Evolutionary conservation across 1,140 invertebrate species (phyloP).

Genomic region (Bicyclus anynana): DNA sequence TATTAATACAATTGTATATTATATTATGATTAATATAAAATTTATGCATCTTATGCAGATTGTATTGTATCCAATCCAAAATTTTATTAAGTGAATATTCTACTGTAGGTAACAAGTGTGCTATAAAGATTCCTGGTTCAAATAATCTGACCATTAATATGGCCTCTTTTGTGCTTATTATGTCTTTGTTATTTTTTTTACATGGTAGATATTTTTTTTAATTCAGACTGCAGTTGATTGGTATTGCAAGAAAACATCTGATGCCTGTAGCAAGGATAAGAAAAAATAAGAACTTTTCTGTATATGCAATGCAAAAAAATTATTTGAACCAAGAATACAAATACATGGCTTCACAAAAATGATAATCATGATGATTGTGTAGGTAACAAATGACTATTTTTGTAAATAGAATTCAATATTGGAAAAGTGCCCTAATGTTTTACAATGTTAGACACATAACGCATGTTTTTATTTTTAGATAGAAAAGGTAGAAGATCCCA

Average conservation of each 20-base stretch:
- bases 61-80: neutral
- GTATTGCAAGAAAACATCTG: slow-evolving; percentile 48
- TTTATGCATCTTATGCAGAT: neutral
- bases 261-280: slow-evolving; percentile 49
- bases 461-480: slow-evolving; percentile 78
- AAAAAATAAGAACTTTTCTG: slow-evolving; percentile 41
- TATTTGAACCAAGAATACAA: slow-evolving; percentile 44
- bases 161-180: slow-evolving; percentile 56
- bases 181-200: slow-evolving; percentile 13
- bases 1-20: slow-evolving; percentile 2
- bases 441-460: neutral
- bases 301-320: slow-evolving; percentile 32
- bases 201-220: slow-evolving; percentile 35
- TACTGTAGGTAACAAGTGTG: too few relatives aligned
- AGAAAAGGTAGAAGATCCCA: slow-evolving; percentile 88
- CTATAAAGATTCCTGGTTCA: slow-evolving; percentile 42
- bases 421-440: neutral
- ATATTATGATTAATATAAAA: neutral
- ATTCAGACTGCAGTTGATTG: slow-evolving; percentile 46
- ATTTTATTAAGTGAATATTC: neutral
- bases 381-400: slow-evolving; percentile 18
- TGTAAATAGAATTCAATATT: neutral
- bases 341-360: neutral
- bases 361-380: neutral
- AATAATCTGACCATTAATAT: slow-evolving; percentile 31